Percentiles rank a stretch among this genome's conserved stretches.
Conservation (phyloP, 2,888 invertebrate genomes). For the Anarsia innoxiella region DNA sequence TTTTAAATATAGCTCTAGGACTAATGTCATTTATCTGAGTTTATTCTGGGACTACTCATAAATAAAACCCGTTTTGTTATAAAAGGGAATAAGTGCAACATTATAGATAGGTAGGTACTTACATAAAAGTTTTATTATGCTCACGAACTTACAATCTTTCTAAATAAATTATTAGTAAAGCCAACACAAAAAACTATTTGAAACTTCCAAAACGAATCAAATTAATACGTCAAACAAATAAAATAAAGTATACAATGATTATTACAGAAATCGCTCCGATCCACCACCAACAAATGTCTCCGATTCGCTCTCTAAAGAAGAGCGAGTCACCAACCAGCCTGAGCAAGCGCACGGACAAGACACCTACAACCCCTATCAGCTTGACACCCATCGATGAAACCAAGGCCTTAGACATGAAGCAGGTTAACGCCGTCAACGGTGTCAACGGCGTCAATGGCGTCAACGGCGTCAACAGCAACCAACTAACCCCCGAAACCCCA, state of each 20-base stretch:
- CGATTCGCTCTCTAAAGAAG: constrained; percentile 67
- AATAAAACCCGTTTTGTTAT: too few species aligned
- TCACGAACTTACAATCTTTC: too few species aligned
- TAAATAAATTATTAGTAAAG: too few species aligned
- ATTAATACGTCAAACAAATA: too few species aligned
- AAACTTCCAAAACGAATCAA: too few species aligned
- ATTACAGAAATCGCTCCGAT: constrained; percentile 71
- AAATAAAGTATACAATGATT: constrained; percentile 12
- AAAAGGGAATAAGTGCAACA: too few species aligned
- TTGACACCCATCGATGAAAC: constrained; percentile 70
- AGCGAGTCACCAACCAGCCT: constrained; percentile 67
- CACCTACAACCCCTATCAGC: constrained; percentile 66
- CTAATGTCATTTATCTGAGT: too few species aligned
- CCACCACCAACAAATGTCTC: constrained; percentile 72
- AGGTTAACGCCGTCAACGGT: constrained; percentile 49
- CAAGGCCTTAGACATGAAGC: constrained; percentile 63
- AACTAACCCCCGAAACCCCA: constrained; percentile 60
- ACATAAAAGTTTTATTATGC: too few species aligned
- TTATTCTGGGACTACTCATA: too few species aligned
- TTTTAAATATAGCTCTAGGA: too few species aligned
- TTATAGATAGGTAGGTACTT: too few species aligned
- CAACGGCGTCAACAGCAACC: constrained; percentile 48
- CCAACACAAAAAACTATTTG: too few species aligned
- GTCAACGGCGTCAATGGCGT: constrained; percentile 24
- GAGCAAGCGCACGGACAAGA: constrained; percentile 68